Percentiles rank a stretch among this genome's conserved stretches.
These are phyloP conservation scores for Notiomystis cincta DNA, from an alignment of 2,113 vertebrate genomes.

Conservation along the genomic window DNA sequence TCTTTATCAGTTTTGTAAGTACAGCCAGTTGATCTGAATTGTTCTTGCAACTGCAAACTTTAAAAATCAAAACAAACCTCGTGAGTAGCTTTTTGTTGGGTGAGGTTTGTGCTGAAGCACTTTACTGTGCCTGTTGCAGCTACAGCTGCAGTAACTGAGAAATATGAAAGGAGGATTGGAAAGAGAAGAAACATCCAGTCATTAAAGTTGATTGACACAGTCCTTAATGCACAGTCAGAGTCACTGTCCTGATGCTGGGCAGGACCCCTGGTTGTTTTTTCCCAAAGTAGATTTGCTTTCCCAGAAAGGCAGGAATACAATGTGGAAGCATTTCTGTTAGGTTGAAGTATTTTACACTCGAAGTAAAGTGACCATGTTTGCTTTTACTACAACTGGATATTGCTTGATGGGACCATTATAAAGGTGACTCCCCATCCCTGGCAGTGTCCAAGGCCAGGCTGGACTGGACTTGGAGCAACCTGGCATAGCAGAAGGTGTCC, in stretches of 20 bases:
- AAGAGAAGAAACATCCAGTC: not conserved
- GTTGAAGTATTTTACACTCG: fast-evolving
- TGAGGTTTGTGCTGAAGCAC: not conserved
- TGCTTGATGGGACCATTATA: not conserved
- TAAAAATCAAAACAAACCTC: slow-evolving; percentile 3
- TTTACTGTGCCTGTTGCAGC: not conserved
- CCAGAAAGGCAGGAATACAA: not conserved
- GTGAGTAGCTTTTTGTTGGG: not conserved
- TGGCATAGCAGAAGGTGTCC: not conserved
- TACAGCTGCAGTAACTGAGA: not conserved
- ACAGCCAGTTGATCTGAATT: slow-evolving; percentile 8
- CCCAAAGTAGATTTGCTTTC: not conserved
- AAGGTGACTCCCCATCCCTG: not conserved
- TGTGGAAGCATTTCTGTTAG: not conserved
- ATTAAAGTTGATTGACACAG: not conserved
- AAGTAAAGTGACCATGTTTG: not conserved
- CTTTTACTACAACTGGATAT: not conserved
- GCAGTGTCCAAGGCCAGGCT: not conserved
- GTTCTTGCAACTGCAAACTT: not conserved
- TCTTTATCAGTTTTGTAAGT: slow-evolving; percentile 32
- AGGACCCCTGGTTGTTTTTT: not conserved
- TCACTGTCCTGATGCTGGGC: not conserved
- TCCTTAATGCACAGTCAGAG: not conserved
- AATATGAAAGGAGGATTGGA: not conserved
- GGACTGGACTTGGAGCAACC: not conserved